Base-by-base conservation (phyloP, 2,888 invertebrate species). In the Hemaris fuciformis region DNA sequence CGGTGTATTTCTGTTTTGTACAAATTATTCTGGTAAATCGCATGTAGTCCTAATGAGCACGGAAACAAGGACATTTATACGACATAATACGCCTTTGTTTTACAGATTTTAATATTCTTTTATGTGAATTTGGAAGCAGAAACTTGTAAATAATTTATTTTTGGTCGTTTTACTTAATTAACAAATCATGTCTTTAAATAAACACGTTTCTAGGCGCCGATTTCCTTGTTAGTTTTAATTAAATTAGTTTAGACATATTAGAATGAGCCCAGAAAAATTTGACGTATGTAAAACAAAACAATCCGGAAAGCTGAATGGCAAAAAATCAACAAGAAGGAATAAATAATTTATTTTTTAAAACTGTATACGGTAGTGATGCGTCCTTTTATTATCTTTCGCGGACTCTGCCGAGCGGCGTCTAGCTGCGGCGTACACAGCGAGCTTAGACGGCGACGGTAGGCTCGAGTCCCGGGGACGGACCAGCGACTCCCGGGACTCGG, bases 311-410 rank as follows among this genome's bases (percentile, higher is more conserved):
- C 53, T 53, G 18, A 38, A 4, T 31, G 18, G 10, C 15, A 53
- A 27, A n/a, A 48, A 20, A 20, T 43, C 10, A 27, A 15, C 7
- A 3, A 18, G 27, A 31, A 53, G n/a, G 6, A 31, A 18, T 3
- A 53, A 20, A 43, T 43, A 20, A 8, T 31, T 31, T 53, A 53
- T 31, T 15, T n/a, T 0, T 74, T 91, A 96, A 84, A 96, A 96
- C 79, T 96, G 96, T 78, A 96, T 96, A 65, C 96, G 94, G 81
- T 96, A 96, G 82, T 95, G 95, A 79, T 94, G 95, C 25, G 94
- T 94, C 63, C 94, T 76, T 67, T 92, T 92, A 53, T 76, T 83
- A 62, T 94, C 94, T 71, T 94, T 93, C 3, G 94, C 94, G 0
- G 94, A 94, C 60, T 94, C 93, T 0, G 94, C 94, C 3, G 94